Base-by-base conservation (phyloP, 2,113 vertebrate genomes). In the Athene cunicularia region DNA sequence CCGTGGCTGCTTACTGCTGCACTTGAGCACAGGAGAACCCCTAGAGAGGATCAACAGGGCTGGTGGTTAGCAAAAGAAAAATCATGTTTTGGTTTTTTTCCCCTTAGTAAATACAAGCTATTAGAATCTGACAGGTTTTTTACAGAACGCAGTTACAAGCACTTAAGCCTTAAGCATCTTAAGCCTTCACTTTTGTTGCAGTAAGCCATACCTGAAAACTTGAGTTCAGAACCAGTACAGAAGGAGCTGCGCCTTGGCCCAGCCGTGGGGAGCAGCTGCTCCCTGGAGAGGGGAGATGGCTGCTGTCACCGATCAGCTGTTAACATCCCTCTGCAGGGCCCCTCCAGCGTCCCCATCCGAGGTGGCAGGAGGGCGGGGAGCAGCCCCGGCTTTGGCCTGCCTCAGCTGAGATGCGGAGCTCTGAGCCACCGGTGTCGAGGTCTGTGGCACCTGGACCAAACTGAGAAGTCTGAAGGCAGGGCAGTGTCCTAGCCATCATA, bases 261-360 rank as follows among this genome's bases (percentile, higher is more conserved):
- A 1, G 3, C 17, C 6, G 5, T 2, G 8, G 11, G 20, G 18
- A 70, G 39, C 16, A 64, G 19, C 33, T 32, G 24, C 43, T 82
- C n/a, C 71, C 32, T 12, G n/a, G 9, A 8, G 35, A 75, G n/a
- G 10, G 39, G 11, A 43, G 21, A 20, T 18, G 22, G 26, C 22
- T 11, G 11, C 72, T 86, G 53, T 32, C 53, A 12, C 11, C 8
- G 26, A 50, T 41, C 41, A 33, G 70, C 58, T 3, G 2, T 16
- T 13, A 15, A 35, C 70, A 32, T 14, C 33, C 23, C 21, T 71
- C 17, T 43, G 73, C 33, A 60, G 37, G 64, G 4, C 39, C 30
- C 1, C 30, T 24, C 39, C 6, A 0, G 1, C 7, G 67, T 73
- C 22, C n/a, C 45, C 27, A 6, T 3, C 4, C 0, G 1, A 32